These are phyloP conservation scores for Clarias batrachus DNA, from an alignment of 2,113 vertebrate species.

Conservation along the genomic window DNA sequence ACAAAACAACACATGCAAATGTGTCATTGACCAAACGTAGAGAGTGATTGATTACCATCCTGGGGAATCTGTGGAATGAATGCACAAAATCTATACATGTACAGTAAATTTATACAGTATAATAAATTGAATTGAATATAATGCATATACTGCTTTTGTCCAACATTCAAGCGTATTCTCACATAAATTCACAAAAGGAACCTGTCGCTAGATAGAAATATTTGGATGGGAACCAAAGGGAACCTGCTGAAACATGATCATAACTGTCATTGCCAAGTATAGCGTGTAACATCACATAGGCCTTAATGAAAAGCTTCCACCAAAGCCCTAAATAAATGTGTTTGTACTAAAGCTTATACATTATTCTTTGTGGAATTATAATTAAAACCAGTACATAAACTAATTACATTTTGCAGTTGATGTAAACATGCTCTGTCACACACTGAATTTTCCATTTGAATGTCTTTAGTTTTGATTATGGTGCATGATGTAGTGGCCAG, in stretches of 20 bases:
- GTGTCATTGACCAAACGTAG: neutral
- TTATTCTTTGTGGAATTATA: too few relatives aligned
- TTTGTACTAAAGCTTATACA: neutral
- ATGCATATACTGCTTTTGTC: neutral
- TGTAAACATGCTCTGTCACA: too few relatives aligned
- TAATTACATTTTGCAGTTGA: neutral
- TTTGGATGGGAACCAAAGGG: neutral
- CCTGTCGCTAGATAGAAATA: neutral
- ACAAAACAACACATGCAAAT: neutral
- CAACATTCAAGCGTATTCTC: neutral
- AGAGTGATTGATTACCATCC: neutral
- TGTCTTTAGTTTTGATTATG: too few relatives aligned
- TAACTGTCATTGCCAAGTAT: neutral
- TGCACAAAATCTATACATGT: too few relatives aligned
- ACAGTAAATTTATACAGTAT: neutral
- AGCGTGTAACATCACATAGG: neutral
- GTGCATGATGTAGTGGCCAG: too few relatives aligned
- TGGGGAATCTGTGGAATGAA: neutral
- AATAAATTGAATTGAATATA: too few relatives aligned
- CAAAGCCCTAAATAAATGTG: neutral
- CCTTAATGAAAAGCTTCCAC: neutral
- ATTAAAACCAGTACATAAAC: neutral
- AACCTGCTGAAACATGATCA: neutral
- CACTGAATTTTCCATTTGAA: too few relatives aligned
- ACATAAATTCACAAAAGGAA: neutral